Base-by-base conservation (phyloP, 2,888 invertebrate genomes). In the Xestobium rufovillosum region DNA sequence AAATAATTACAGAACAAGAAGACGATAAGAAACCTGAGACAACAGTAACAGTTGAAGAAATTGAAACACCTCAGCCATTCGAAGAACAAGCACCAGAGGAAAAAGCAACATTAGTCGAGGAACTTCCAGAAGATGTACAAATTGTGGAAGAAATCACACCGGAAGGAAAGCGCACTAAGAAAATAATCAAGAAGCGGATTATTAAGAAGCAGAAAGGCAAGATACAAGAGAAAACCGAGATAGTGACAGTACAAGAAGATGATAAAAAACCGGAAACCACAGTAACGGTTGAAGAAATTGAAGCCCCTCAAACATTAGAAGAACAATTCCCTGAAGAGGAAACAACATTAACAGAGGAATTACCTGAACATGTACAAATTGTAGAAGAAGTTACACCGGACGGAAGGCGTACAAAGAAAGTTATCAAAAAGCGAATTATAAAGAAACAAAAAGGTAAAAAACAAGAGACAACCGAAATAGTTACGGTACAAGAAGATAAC, bases 1-100 rank as follows among this genome's bases (percentile, higher is more conserved):
- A 66, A 55, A 68, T 72, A 45, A 63, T 66, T 45, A 70, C 69
- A 0, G 51, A 67, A 25, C 66, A 69, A 44, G 68, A 69, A 55
- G 68, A 68, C 38, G 67, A 64, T 30, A 61, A 67, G 43, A 31
- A 51, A 55, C 51, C 55, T n/a, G 41, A 55, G 48, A 51, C 52
- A 23, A 48, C 53, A 40, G 53, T 58, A 41, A 53, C 67, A 55
- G 51, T 68, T 11, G 54, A 62, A 31, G 66, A 67, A 25, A n/a
- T n/a, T n/a, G n/a, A n/a, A n/a, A n/a, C n/a, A n/a, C n/a, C n/a
- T n/a, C 52, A 53, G 12, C 49, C 44, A 38, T 49, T 52, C 17
- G 49, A 51, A 31, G 23, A 19, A n/a, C 6, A 8, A 19, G 6
- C 6, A 19, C 41, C 49, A 31, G 37, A 42, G n/a, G n/a, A n/a